Evolutionary conservation across 2,888 invertebrate species (phyloP).

Genomic region (Heteropelma amictum): DNA sequence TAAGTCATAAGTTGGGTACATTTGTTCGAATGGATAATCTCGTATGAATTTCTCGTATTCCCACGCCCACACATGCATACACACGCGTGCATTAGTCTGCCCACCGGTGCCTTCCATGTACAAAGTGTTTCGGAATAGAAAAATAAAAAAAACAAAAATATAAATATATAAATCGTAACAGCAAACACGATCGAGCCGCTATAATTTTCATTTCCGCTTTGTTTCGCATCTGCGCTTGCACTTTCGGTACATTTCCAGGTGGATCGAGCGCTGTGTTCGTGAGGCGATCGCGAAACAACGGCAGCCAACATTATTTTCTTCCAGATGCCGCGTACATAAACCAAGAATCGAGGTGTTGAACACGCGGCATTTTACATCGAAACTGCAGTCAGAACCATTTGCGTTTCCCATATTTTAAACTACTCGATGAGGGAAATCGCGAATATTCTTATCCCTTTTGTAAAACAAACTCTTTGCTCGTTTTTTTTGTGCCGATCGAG

Average conservation of each 20-base stretch:
- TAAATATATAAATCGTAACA: neutral
- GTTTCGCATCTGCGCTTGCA: slow-evolving; percentile 19
- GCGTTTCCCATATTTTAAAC: no score
- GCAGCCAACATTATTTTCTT: slow-evolving; percentile 27
- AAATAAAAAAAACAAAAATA: neutral
- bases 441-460: no score
- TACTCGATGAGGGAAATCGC: no score
- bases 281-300: slow-evolving; percentile 13
- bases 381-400: no score
- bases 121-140: slow-evolving; percentile 5
- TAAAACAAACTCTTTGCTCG: no score
- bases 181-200: slow-evolving; percentile 7
- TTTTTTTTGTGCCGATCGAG: no score
- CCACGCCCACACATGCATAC: slow-evolving; percentile 36
- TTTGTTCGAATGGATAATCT: slow-evolving; percentile 19
- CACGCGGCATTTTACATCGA: no score
- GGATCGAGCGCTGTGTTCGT: neutral
- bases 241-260: slow-evolving; percentile 34
- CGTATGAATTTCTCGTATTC: slow-evolving; percentile 23
- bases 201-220: slow-evolving; percentile 36
- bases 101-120: neutral
- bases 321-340: neutral
- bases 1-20: slow-evolving; percentile 2
- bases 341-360: no score
- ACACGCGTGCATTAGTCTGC: slow-evolving; percentile 30